A percentile compares a stretch with the other conserved stretches of the same genome.
phyloP scores from a whole-genome alignment of 2,888 invertebrate species.

The Nemapogon koenigi region DNA sequence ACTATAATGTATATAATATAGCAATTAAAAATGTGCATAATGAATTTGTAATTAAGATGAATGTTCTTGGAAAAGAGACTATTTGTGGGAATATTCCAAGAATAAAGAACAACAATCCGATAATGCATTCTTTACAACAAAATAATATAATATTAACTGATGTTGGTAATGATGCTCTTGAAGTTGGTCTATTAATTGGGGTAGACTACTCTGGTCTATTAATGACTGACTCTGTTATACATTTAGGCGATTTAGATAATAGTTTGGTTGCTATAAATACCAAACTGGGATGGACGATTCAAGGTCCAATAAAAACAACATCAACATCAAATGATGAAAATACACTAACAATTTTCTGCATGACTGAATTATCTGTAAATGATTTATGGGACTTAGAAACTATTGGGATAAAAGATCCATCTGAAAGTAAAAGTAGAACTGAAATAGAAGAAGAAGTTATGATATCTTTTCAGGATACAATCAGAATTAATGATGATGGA shows the following conservation, averaged over 20 bases:
- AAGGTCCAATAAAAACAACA: neutral
- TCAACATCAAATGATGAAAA: neutral
- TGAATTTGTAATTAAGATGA: too few relatives aligned
- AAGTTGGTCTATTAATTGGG: slow-evolving; percentile 1
- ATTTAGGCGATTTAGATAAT: neutral
- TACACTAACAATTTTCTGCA: neutral
- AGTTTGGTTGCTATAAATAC: slow-evolving; percentile 1
- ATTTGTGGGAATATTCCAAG: too few relatives aligned
- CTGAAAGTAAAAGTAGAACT: neutral
- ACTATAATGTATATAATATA: too few relatives aligned
- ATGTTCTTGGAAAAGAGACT: too few relatives aligned
- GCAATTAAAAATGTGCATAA: too few relatives aligned
- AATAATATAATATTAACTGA: neutral
- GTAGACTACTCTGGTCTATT: neutral
- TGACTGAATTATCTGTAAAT: neutral
- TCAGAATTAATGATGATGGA: neutral
- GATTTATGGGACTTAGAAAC: slow-evolving; percentile 2
- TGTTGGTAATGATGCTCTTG: too few relatives aligned
- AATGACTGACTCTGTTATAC: neutral
- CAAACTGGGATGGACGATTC: slow-evolving; percentile 5
- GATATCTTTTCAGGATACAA: neutral
- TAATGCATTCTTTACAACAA: too few relatives aligned
- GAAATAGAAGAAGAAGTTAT: neutral
- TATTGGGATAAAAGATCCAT: neutral
- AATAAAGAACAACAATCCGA: too few relatives aligned